Base-by-base conservation (phyloP, 2,888 invertebrate genomes). In the Apocheima hispidaria region DNA sequence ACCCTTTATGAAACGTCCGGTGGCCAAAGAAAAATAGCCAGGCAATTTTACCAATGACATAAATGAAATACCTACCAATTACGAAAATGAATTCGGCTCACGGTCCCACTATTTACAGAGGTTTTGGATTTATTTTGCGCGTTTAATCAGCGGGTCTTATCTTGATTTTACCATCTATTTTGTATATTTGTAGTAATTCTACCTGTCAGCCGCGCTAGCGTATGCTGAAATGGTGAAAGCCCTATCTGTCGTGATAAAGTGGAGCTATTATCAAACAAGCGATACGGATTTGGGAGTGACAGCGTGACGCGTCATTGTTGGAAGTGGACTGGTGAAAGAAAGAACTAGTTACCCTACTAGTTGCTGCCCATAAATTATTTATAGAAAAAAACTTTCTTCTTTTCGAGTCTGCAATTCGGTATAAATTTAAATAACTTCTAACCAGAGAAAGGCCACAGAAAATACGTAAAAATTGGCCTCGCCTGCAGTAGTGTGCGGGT, bases 91-190 rank as follows among this genome's bases (percentile, higher is more conserved):
- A 66, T 68, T 63, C 60, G 14, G 59, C 68, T 53, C 60, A 60
- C 63, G 63, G 59, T 36, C 33, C 56, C 63, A 65, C 65, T 70
- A 65, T 70, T 66, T 68, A 65, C 68, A 58, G 56, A 62, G 62
- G 55, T 63, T 60, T 52, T 51, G 69, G 72, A 78, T 78, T 77
- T 78, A 79, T 78, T 71, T 56, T 63, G 51, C 55, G 60, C 74
- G 72, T 77, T 79, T 77, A 77, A 79, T 79, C 79, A 78, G 71
- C 68, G 40, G 38, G 69, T 73, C 65, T 73, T 72, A 77, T 78
- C 77, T 74, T 64, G 52, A 66, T 57, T 62, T 69, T 57, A 65
- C 71, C 72, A 77, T 78, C 69, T 63, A 66, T 73, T 68, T 74
- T 73, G 69, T 71, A 70, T 74, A 74, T 77, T 74, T 70, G 74